Evolutionary conservation across 2,113 vertebrate species (phyloP).

Genomic region (Protobothrops mucrosquamatus): DNA sequence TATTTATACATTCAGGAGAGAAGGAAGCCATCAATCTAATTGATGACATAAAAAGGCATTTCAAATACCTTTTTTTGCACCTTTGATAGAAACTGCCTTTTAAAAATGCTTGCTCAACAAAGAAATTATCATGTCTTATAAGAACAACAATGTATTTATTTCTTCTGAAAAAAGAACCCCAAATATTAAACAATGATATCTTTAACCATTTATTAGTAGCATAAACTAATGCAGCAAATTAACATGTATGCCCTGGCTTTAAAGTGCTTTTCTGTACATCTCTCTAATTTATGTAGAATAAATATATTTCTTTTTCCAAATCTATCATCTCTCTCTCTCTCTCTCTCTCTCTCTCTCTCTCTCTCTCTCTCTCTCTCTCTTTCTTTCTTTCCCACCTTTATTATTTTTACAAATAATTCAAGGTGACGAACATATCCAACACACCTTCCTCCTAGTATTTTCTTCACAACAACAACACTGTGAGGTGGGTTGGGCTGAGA

Average conservation of each 20-base stretch:
- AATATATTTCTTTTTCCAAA: neutral
- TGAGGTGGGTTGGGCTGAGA: neutral
- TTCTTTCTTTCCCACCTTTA: too few species aligned
- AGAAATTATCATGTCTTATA: neutral
- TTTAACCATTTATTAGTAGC: neutral
- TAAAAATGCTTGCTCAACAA: neutral
- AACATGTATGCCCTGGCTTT: conserved; percentile 33
- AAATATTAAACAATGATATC: neutral
- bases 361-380: too few species aligned
- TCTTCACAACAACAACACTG: neutral
- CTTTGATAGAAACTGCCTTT: neutral
- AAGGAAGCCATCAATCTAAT: conserved; percentile 10
- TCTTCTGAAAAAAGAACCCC: neutral
- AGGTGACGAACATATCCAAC: neutral
- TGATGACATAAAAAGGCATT: conserved; percentile 3
- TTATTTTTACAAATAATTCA: neutral
- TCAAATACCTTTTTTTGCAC: neutral
- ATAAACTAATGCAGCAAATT: neutral
- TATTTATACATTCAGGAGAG: neutral
- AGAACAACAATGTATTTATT: neutral
- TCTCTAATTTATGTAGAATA: conserved; percentile 33
- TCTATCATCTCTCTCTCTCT: neutral
- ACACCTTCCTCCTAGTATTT: neutral
- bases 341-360: too few species aligned
- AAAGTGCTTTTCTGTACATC: conserved; percentile 40